phyloP scores from a whole-genome alignment of 2,113 vertebrate species.

The Sturnus vulgaris region DNA sequence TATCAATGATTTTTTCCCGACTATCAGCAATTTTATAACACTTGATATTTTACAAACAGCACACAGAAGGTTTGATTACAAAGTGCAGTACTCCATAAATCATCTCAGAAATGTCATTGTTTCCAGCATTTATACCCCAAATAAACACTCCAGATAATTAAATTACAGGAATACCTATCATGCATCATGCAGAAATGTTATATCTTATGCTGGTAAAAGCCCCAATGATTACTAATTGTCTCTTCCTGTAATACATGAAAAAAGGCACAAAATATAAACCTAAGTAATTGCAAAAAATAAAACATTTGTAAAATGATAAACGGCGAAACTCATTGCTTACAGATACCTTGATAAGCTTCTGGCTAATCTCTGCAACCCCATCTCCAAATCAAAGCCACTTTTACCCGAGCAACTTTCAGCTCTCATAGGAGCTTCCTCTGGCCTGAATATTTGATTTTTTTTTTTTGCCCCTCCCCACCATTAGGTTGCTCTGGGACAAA shows the following conservation, averaged over 20 bases:
- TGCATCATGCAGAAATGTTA: background rate
- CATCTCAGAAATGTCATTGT: background rate
- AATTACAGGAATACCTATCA: background rate
- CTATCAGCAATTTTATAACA: background rate
- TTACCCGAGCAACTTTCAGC: background rate
- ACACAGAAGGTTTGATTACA: background rate
- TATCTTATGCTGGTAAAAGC: background rate
- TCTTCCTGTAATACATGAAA: background rate
- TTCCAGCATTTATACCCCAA: background rate
- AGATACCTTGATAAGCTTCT: background rate
- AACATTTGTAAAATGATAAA: background rate
- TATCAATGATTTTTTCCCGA: background rate
- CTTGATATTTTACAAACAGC: background rate
- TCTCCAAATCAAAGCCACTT: background rate
- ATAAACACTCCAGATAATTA: slow-evolving; percentile 8
- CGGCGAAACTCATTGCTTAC: background rate
- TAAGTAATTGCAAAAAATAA: background rate
- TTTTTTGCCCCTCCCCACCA: background rate
- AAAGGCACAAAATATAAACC: background rate
- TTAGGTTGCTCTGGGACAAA: background rate
- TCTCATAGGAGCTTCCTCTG: background rate
- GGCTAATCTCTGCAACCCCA: background rate
- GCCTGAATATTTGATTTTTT: background rate
- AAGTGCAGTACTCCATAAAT: background rate
- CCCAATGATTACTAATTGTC: background rate